Conservation (phyloP, 2,888 invertebrate species). For the Aethes cnicana region DNA sequence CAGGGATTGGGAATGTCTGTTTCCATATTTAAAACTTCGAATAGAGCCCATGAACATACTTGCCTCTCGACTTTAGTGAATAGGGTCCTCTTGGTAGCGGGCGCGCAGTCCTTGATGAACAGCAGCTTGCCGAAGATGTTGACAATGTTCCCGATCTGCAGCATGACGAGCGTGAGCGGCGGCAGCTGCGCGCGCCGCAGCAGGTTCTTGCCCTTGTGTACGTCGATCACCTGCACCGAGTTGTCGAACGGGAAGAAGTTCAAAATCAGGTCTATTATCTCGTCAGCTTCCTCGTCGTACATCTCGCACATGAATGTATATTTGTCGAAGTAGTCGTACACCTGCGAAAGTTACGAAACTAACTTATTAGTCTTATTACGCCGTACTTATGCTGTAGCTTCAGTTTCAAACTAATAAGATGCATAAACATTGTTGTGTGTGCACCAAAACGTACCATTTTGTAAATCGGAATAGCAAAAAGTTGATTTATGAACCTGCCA, state of each 20-base stretch:
- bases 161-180: constrained; percentile 83
- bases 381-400: too few relatives aligned
- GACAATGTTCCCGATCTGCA: constrained; percentile 88
- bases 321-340: constrained; percentile 79
- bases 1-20: too few relatives aligned
- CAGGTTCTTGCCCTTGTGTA: constrained; percentile 82
- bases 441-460: constrained; percentile 1
- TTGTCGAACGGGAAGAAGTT: constrained; percentile 89
- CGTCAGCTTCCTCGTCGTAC: constrained; percentile 89
- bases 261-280: constrained; percentile 86
- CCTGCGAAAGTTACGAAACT: constrained; percentile 40
- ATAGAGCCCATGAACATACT: not conserved
- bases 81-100: constrained; percentile 84
- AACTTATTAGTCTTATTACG: too few relatives aligned
- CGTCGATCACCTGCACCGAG: constrained; percentile 89
- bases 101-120: constrained; percentile 86
- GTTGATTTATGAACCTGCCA: not conserved
- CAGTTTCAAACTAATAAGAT: too few relatives aligned
- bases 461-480: not conserved
- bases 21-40: not conserved
- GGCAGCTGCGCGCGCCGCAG: constrained; percentile 85
- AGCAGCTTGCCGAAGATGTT: constrained; percentile 88
- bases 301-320: constrained; percentile 89
- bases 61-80: constrained; percentile 51
- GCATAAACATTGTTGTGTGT: too few relatives aligned